These are phyloP conservation scores for Pseudopleuronectes americanus DNA, from an alignment of 2,797 vertebrate species.

Conservation along the genomic window DNA sequence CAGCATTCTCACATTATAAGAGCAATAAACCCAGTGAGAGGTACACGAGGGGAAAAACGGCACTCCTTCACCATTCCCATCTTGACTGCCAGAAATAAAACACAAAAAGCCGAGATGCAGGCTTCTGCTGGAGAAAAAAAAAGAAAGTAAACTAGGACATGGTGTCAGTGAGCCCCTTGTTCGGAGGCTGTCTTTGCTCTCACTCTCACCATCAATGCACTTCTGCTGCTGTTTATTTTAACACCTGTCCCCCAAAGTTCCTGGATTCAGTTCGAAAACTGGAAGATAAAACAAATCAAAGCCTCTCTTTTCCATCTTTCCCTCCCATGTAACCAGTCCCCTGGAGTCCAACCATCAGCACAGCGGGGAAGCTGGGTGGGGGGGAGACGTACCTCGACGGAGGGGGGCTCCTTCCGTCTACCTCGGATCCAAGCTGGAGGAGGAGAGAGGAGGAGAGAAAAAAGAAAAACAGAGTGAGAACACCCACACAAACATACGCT, in stretches of 20 bases:
- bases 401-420: conserved; percentile 92
- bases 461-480: conserved; percentile 60
- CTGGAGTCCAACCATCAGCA: conserved; percentile 77
- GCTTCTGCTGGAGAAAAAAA: conserved; percentile 59
- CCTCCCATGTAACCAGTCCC: conserved; percentile 69
- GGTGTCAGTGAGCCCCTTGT: conserved; percentile 71
- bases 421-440: conserved; percentile 95
- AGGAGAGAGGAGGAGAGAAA: conserved; percentile 56
- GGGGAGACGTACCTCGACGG: conserved; percentile 86
- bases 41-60: conserved; percentile 64
- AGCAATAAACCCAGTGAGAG: conserved; percentile 79
- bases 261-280: conserved; percentile 68
- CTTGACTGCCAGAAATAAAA: conserved; percentile 74
- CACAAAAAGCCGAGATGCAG: conserved; percentile 64
- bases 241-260: conserved; percentile 80
- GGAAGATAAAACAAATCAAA: conserved; percentile 79
- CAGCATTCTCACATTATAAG: conserved; percentile 81
- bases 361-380: conserved; percentile 76
- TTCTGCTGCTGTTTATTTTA: conserved; percentile 81
- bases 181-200: conserved; percentile 72
- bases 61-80: conserved; percentile 65
- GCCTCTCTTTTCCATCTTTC: conserved; percentile 56
- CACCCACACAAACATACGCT: conserved; percentile 72
- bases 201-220: conserved; percentile 66
- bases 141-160: conserved; percentile 77